phyloP scores from a whole-genome alignment of 1,140 invertebrate species.

The Drosophila quadrilineata region DNA sequence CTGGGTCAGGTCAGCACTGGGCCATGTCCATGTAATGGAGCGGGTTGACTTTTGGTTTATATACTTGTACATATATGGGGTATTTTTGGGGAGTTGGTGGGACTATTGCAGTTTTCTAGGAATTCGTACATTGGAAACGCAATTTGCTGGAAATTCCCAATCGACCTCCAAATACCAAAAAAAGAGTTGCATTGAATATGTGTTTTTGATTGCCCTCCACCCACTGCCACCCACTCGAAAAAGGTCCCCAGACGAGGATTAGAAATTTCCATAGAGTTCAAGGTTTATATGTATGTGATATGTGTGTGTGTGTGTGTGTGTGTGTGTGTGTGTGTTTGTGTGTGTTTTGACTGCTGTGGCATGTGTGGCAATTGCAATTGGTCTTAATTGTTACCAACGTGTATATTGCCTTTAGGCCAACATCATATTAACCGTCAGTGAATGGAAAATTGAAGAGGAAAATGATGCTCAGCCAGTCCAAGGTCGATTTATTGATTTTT shows the following conservation, averaged over 20 bases:
- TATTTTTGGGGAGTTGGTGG: neutral
- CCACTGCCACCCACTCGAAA: neutral
- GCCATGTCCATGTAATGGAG: constrained; percentile 48
- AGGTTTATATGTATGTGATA: constrained; percentile 56
- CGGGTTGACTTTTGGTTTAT: no score
- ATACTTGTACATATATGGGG: no score
- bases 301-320: constrained; percentile 6
- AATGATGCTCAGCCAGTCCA: constrained; percentile 43
- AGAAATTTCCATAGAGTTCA: constrained; percentile 55
- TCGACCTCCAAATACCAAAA: constrained; percentile 43
- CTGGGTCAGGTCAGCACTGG: constrained; percentile 73
- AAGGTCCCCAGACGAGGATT: constrained; percentile 38
- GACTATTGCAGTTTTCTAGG: constrained; percentile 31
- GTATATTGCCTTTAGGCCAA: neutral
- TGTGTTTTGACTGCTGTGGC: constrained; percentile 42
- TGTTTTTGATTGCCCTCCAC: constrained; percentile 50
- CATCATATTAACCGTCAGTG: constrained; percentile 3
- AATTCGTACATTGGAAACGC: constrained; percentile 38
- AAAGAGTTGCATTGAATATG: constrained; percentile 53
- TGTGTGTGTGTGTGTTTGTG: constrained; percentile 6
- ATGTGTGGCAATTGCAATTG: neutral
- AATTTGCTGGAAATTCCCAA: constrained; percentile 68
- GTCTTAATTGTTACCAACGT: constrained; percentile 10
- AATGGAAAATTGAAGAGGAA: constrained; percentile 14
- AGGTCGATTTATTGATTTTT: constrained; percentile 81